Base-by-base conservation (phyloP, 2,888 invertebrate genomes). In the Patella depressa region DNA sequence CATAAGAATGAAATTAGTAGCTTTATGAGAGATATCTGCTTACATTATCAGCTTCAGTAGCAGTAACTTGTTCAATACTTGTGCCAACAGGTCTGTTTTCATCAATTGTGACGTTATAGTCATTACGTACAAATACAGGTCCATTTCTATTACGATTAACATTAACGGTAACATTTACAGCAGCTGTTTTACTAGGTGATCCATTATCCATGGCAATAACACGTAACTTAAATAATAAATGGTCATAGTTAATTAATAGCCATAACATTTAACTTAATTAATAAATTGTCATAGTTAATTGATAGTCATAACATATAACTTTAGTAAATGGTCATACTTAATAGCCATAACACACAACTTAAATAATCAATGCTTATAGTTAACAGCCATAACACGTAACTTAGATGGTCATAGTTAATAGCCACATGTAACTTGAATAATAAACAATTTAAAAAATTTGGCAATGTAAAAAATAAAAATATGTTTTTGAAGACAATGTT, bases 71-170 rank as follows among this genome's bases (percentile, higher is more conserved):
- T 12, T 69, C 75, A 17, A 78, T 72, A 15, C 59, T 15, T 54
- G n/a, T 19, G 53, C 53, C 59, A 17, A 71, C 65, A 45, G 59
- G n/a, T 14, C 24, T 24, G 70, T 71, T 74, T 55, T 78, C 81
- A 76, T 78, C 59, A 11, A 81, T 73, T 19, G 59, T 70, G 24
- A 74, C 71, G 57, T 53, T 75, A 24, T 78, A 79, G 55, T 79
- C 76, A 78, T 78, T 78, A 12, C 76, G 77, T 14, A 74, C 76
- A 82, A 89, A 89, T 11, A 81, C 78, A 29, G 89, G 89, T 29
- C 84, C 86, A 78, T 85, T 83, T 53, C 83, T 81, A 80, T 89
- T 89, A 11, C 88, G 73, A n/a, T 81, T 79, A 12, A 89, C 87
- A 71, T 83, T 83, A 70, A 89, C 86, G 14, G 84, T 85, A 3